Evolutionary conservation across 2,113 vertebrate genomes (phyloP).

Genomic region (Phocoena phocoena): DNA sequence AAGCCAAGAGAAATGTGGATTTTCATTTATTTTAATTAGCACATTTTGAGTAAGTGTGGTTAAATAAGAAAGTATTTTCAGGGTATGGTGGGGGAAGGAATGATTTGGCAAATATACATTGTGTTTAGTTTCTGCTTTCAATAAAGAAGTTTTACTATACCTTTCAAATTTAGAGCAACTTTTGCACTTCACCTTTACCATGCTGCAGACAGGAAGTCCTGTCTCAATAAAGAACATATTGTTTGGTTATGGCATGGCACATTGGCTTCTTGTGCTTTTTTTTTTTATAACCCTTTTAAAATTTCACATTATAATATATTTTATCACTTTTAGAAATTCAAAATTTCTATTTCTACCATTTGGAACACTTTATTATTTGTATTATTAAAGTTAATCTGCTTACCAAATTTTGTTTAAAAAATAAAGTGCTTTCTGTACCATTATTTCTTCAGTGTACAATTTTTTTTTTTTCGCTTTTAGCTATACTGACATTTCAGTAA

Average conservation of each 20-base stretch:
- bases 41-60: not conserved
- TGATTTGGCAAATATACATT: slow-evolving; percentile 72
- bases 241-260: slow-evolving; percentile 79
- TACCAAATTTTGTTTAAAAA: slow-evolving; percentile 47
- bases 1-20: slow-evolving; percentile 25
- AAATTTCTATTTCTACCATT: slow-evolving; percentile 60
- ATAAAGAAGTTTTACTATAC: slow-evolving; percentile 86
- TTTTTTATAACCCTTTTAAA: slow-evolving; percentile 73
- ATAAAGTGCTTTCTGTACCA: not conserved
- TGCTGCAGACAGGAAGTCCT: slow-evolving; percentile 83
- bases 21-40: slow-evolving; percentile 64
- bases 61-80: slow-evolving; percentile 55
- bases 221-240: slow-evolving; percentile 87
- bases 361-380: slow-evolving; percentile 46
- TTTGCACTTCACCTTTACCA: slow-evolving; percentile 84
- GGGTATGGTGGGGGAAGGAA: slow-evolving; percentile 17
- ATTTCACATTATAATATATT: slow-evolving; percentile 68
- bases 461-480: slow-evolving; percentile 34
- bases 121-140: slow-evolving; percentile 83
- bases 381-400: slow-evolving; percentile 25
- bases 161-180: slow-evolving; percentile 84
- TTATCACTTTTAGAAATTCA: slow-evolving; percentile 71
- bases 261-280: slow-evolving; percentile 74
- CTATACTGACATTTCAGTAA: slow-evolving; percentile 40
- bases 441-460: not conserved